Evolutionary conservation across 2,888 invertebrate species (phyloP).

Genomic region (Lordiphosa andalusiaca): DNA sequence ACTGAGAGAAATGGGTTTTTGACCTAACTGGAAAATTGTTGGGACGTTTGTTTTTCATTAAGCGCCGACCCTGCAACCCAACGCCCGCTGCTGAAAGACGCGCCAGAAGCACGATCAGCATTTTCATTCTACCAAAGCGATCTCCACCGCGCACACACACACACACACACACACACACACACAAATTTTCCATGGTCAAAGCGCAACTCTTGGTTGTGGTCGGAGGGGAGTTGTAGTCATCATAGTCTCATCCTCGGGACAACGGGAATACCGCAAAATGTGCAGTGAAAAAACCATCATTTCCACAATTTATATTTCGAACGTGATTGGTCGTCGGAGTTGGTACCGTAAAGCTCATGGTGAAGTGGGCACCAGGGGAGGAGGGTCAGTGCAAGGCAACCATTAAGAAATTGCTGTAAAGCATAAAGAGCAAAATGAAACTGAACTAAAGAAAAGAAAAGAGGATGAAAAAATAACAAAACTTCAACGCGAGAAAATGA

Average conservation of each 20-base stretch:
- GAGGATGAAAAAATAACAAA: constrained; percentile 26
- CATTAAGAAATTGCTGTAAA: constrained; percentile 74
- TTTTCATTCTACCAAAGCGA: constrained; percentile 71
- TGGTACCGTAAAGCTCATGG: constrained; percentile 17
- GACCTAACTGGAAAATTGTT: constrained; percentile 71
- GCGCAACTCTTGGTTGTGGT: constrained; percentile 26
- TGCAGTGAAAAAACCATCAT: constrained; percentile 77
- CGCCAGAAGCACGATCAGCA: constrained; percentile 66
- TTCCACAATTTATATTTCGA: constrained; percentile 81
- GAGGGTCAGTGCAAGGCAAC: constrained; percentile 49
- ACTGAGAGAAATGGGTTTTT: constrained; percentile 53
- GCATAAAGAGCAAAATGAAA: constrained; percentile 72
- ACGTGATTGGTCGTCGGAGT: constrained; percentile 75
- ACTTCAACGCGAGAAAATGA: constrained; percentile 71
- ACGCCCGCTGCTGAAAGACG: constrained; percentile 14
- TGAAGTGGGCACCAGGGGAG: constrained; percentile 12
- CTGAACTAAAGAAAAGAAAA: constrained; percentile 41
- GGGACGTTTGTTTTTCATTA: constrained; percentile 72
- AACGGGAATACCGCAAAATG: constrained; percentile 48
- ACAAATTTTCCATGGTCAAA: constrained; percentile 66
- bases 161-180: constrained; percentile 3
- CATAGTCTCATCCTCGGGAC: constrained; percentile 11
- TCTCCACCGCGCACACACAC: constrained; percentile 28
- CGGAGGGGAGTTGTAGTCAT: constrained; percentile 5
- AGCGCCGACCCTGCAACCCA: constrained; percentile 21